A percentile compares a stretch with the other conserved stretches of the same genome.
phyloP scores from a whole-genome alignment of 2,888 invertebrate genomes.

The Drosophila acutilabella region DNA sequence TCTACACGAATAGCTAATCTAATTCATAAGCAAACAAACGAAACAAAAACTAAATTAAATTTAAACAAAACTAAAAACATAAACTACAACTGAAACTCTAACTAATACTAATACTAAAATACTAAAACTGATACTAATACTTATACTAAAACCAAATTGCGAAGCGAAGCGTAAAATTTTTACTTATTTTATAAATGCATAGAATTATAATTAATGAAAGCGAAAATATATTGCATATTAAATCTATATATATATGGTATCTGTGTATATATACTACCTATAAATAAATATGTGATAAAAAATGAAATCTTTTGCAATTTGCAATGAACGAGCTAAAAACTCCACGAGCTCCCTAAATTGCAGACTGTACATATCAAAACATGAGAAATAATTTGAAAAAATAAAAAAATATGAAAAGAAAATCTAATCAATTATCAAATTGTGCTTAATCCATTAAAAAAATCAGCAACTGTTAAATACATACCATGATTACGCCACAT shows the following conservation, averaged over 20 bases:
- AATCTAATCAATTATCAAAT: conserved; percentile 35
- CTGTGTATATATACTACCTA: conserved; percentile 50
- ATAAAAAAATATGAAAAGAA: conserved; percentile 6
- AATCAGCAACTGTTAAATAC: conserved; percentile 28
- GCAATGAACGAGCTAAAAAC: conserved; percentile 42
- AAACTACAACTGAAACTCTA: conserved; percentile 17
- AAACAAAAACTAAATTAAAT: conserved; percentile 13
- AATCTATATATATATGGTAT: conserved; percentile 47
- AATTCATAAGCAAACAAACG: conserved; percentile 39
- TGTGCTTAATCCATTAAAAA: conserved; percentile 43
- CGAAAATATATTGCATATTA: conserved; percentile 33
- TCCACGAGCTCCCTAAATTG: conserved; percentile 39
- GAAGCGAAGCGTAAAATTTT: conserved; percentile 47
- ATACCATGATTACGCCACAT: conserved; percentile 14
- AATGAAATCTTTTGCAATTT: conserved; percentile 49
- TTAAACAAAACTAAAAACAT: conserved; percentile 2
- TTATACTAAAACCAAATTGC: conserved; percentile 21
- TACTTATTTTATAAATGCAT: conserved; percentile 68
- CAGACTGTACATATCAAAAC: conserved; percentile 69
- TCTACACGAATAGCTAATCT: conserved; percentile 62
- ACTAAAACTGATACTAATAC: conserved; percentile 18
- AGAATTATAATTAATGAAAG: conserved; percentile 27
- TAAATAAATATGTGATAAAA: conserved; percentile 68
- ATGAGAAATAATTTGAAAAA: conserved; percentile 1
- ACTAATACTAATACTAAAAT: conserved; percentile 20